Percentiles rank a stretch among this genome's conserved stretches.
Conservation (phyloP, 1,140 invertebrate genomes). For the Gonatopus flavifemur region DNA sequence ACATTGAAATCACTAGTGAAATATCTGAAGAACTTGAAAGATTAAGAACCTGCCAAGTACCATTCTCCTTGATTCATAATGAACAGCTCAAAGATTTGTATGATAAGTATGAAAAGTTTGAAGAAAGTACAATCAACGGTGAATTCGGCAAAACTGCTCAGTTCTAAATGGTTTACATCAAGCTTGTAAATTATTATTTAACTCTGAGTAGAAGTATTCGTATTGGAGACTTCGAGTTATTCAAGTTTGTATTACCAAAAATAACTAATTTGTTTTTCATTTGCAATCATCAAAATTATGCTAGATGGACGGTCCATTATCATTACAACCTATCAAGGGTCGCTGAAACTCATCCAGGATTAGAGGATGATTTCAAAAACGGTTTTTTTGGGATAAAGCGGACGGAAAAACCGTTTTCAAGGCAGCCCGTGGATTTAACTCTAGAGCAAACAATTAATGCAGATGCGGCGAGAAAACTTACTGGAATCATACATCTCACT, state of each 20-base stretch:
- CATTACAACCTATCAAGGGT: conserved; percentile 29
- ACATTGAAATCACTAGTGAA: not conserved
- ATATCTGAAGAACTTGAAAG: not conserved
- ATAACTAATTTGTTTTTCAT: conserved; percentile 43
- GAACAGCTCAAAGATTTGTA: conserved; percentile 16
- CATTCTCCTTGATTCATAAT: conserved; percentile 6
- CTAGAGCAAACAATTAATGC: conserved; percentile 23
- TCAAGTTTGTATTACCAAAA: conserved; percentile 29
- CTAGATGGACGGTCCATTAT: conserved; percentile 34
- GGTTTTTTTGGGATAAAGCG: conserved; percentile 5
- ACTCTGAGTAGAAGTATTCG: conserved; percentile 16
- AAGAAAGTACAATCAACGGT: too few species aligned
- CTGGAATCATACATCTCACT: conserved; percentile 6
- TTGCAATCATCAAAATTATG: conserved; percentile 42
- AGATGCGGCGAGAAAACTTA: conserved; percentile 12
- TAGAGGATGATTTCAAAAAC: conserved; percentile 1
- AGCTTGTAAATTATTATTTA: conserved; percentile 35
- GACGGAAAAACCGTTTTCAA: conserved; percentile 9
- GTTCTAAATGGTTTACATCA: conserved; percentile 33
- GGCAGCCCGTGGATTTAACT: conserved; percentile 15
- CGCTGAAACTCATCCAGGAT: conserved; percentile 8
- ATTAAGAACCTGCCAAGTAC: not conserved
- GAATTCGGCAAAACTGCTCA: conserved; percentile 43
- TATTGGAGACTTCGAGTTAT: conserved; percentile 4
- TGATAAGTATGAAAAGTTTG: conserved; percentile 27